phyloP scores from a whole-genome alignment of 2,888 invertebrate genomes.

The Zelleria hepariella region DNA sequence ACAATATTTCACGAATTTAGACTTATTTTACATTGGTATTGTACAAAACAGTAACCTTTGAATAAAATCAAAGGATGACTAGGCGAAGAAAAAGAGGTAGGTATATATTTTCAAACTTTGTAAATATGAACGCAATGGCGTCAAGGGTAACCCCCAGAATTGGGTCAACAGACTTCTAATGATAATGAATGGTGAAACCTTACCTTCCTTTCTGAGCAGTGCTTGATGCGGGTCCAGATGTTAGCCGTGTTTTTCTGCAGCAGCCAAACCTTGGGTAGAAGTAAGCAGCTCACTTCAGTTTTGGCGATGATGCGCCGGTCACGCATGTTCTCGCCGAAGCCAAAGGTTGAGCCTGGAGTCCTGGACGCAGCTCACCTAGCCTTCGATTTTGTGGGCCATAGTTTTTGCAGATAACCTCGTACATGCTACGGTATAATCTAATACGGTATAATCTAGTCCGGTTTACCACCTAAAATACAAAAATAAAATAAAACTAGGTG shows the following conservation, averaged over 20 bases:
- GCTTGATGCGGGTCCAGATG: conserved; percentile 75
- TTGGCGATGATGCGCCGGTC: conserved; percentile 78
- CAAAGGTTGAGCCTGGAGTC: conserved; percentile 79
- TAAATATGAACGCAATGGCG: no score
- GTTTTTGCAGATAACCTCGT: no score
- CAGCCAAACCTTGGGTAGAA: conserved; percentile 80
- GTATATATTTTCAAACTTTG: no score
- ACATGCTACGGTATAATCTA: background rate
- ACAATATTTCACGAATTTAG: no score
- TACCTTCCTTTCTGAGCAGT: conserved; percentile 71
- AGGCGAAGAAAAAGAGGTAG: background rate
- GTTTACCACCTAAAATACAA: no score
- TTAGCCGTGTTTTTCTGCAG: conserved; percentile 75
- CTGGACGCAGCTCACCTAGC: no score
- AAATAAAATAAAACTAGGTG: background rate
- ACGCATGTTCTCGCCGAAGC: conserved; percentile 78
- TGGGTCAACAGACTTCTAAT: background rate
- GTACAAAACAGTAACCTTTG: no score
- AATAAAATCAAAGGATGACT: no score
- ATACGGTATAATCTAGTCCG: no score
- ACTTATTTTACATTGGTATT: no score
- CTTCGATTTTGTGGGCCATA: background rate
- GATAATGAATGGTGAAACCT: background rate
- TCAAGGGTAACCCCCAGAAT: no score
- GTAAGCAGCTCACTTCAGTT: conserved; percentile 75